Conservation (phyloP, 53 echinoderm and acorn worm species). For the Mesocentrotus franciscanus region DNA sequence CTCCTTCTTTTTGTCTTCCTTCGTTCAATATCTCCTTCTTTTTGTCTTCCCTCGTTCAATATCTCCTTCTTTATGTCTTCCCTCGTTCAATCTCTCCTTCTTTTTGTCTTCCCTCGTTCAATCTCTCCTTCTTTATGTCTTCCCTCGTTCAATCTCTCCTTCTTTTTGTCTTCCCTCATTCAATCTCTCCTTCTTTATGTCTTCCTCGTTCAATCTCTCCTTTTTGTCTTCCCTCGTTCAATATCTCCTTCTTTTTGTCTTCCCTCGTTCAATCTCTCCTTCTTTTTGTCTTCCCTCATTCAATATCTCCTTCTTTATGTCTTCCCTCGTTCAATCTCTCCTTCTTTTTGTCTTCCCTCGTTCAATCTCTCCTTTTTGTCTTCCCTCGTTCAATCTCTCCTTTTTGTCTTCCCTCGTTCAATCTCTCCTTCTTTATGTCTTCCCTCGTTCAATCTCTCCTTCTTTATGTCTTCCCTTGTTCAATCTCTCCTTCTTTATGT, state of each 20-base stretch:
- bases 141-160: slow-evolving; percentile 82
- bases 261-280: slow-evolving; percentile 82
- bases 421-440: slow-evolving; percentile 91
- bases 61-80: too few relatives aligned
- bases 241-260: slow-evolving; percentile 90
- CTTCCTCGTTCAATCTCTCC: slow-evolving; percentile 80
- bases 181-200: slow-evolving; percentile 91
- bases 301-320: slow-evolving; percentile 91
- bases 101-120: too few relatives aligned
- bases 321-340: slow-evolving; percentile 81
- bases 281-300: too few relatives aligned
- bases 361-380: slow-evolving; percentile 85
- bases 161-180: too few relatives aligned
- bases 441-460: slow-evolving; percentile 82
- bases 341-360: too few relatives aligned
- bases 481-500: slow-evolving; percentile 76
- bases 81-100: slow-evolving; percentile 81
- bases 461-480: too few relatives aligned
- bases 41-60: too few relatives aligned
- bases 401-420: too few relatives aligned
- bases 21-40: slow-evolving; percentile 80
- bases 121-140: slow-evolving; percentile 91
- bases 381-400: slow-evolving; percentile 80
- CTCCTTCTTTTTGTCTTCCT: too few relatives aligned
- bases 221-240: too few relatives aligned